Evolutionary conservation across 2,888 invertebrate species (phyloP), one percentile per base, ranked within the genome.

Genomic region (Tenthredo notha): DNA sequence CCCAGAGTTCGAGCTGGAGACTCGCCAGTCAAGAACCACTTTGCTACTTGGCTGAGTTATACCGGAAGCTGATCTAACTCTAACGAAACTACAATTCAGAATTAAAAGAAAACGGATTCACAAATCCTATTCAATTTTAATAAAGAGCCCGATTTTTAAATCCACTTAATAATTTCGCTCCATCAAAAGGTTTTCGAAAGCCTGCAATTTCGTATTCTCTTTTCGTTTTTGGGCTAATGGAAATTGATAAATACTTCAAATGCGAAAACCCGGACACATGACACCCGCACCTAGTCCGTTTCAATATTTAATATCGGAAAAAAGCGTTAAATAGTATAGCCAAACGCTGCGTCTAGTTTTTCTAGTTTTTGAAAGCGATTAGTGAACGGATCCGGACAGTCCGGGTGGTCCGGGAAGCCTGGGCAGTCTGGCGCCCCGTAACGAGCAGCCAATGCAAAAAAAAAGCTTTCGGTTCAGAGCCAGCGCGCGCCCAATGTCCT

Each of bases 391-490:
- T 61, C 80, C 61, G 61, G 50, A 33, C 50, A 54, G 54, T 40
- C 77, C 83, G 88, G 86, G 87, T 88, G 86, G 88, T 78, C 88
- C 87, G 67, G 18, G n/a, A n/a, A 29, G 61, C 33, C 89, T 86
- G 87, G 86, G 85, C 91, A 87, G 90, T 88, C 90, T 90, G 91
- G 89, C 89, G 91, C 91, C 90, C 85, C 85, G 87, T 90, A 90
- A 91, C 91, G 89, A 91, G 89, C 89, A 86, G 67, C 54, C 84
- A 83, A 74, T 82, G 85, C 88, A 90, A 67, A 82, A 83, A 67
- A 70, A 61, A 61, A 37, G 84, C 84, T 86, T 83, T 85, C 78
- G 84, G 86, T 67, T 83, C 47, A 61, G 65, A 83, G 83, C 83
- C 67, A 67, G 47, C 83, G 83, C 83, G 80, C 80, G 61, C 61